These are phyloP conservation scores for Trisateles emortualis DNA, from an alignment of 2,888 invertebrate species.

Conservation along the genomic window DNA sequence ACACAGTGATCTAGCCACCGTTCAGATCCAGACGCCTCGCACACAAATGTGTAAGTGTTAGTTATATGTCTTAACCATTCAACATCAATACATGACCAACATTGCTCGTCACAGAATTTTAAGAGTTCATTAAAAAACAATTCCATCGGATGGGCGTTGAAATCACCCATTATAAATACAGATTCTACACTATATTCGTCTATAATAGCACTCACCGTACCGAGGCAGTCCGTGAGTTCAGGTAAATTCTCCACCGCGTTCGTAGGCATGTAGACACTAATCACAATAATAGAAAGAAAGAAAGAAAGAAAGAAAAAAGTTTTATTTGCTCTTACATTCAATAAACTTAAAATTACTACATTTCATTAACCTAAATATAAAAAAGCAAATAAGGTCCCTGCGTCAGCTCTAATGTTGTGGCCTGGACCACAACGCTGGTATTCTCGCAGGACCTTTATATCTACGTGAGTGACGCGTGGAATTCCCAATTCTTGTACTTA, in stretches of 20 bases:
- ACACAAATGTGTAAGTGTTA: not conserved
- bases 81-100: not conserved
- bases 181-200: not conserved
- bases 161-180: not conserved
- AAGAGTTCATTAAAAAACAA: not conserved
- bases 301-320: too few relatives aligned
- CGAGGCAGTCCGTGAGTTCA: not conserved
- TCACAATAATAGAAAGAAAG: not conserved
- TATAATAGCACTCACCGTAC: not conserved
- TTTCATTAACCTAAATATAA: too few relatives aligned
- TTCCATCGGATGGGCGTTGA: not conserved
- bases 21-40: not conserved
- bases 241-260: not conserved
- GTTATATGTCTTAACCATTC: not conserved
- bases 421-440: too few relatives aligned
- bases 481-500: too few relatives aligned
- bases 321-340: too few relatives aligned
- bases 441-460: too few relatives aligned
- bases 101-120: not conserved
- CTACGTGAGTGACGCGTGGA: too few relatives aligned
- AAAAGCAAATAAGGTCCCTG: too few relatives aligned
- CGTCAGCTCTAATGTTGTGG: too few relatives aligned
- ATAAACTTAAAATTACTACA: too few relatives aligned
- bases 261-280: slow-evolving; percentile 1
- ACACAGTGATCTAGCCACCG: slow-evolving; percentile 1